These are phyloP conservation scores for Psilopsiagon aymara DNA, from an alignment of 2,113 vertebrate species.

Conservation along the genomic window DNA sequence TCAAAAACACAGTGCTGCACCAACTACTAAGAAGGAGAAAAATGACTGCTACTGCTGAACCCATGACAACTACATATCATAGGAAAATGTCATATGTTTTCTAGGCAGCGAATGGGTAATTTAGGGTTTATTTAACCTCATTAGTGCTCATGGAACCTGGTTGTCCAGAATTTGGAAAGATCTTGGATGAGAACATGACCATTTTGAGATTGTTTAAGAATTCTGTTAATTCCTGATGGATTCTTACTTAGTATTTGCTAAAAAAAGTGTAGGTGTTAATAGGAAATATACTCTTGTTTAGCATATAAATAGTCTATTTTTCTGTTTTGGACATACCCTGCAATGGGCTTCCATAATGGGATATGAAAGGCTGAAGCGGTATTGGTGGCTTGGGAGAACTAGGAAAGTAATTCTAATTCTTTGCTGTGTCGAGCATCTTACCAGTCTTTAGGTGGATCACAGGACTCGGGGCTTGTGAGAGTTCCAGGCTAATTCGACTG, in stretches of 20 bases:
- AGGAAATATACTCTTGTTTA: fast-evolving
- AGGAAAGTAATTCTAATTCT: neutral
- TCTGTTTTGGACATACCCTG: neutral
- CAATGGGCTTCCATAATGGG: neutral
- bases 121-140: neutral
- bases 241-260: neutral
- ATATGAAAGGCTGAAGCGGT: neutral
- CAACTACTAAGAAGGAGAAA: too few species aligned
- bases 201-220: neutral
- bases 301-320: neutral
- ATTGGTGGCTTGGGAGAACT: neutral
- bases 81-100: neutral
- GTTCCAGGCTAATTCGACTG: neutral
- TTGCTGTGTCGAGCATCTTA: neutral
- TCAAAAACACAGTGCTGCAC: too few species aligned
- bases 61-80: neutral
- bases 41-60: too few species aligned
- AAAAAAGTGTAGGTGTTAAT: neutral
- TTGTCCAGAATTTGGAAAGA: neutral
- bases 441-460: neutral
- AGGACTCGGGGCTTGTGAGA: neutral
- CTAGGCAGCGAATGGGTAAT: neutral
- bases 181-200: neutral
- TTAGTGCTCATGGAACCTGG: neutral
- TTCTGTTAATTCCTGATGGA: neutral